Percentiles rank a stretch among this genome's conserved stretches.
Evolutionary conservation across 2,797 vertebrate genomes (phyloP).

Genomic region (Rachycentron canadum): DNA sequence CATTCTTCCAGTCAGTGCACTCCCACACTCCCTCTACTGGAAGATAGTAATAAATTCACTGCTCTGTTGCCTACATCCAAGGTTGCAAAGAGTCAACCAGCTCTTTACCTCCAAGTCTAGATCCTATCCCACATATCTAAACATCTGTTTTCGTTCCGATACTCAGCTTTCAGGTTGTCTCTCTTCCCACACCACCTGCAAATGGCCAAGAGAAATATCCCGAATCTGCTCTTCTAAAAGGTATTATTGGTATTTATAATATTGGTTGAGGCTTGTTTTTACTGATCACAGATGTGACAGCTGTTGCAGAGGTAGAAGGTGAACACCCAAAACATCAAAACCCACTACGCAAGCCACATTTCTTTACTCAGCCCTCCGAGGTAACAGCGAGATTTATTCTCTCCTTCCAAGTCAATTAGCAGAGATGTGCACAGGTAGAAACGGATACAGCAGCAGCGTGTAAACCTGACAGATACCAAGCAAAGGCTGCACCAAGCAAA

Average conservation of each 20-base stretch:
- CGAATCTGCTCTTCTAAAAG: not conserved
- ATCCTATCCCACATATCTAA: constrained; percentile 8
- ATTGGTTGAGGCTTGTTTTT: not conserved
- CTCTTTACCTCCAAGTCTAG: constrained; percentile 9
- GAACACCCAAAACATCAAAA: not conserved
- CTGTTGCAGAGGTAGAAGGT: not conserved
- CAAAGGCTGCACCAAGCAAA: constrained; percentile 44
- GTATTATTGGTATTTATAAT: not conserved
- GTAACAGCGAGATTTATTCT: constrained; percentile 36
- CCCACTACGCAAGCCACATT: not conserved
- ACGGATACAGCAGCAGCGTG: not conserved
- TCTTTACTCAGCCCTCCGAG: constrained; percentile 26
- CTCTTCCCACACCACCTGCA: not conserved
- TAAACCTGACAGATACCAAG: constrained; percentile 46
- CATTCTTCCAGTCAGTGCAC: constrained; percentile 23
- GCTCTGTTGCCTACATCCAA: not conserved
- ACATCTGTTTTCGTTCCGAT: not conserved
- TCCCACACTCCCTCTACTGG: constrained; percentile 16
- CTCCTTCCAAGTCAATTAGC: constrained; percentile 52
- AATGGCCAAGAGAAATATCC: not conserved
- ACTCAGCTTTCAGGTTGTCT: not conserved
- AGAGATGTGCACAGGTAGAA: constrained; percentile 1
- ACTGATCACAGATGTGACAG: not conserved
- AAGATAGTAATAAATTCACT: not conserved
- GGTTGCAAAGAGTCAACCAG: constrained; percentile 9